phyloP scores from a whole-genome alignment of 2,113 vertebrate species.

The Ammodytes marinus region DNA sequence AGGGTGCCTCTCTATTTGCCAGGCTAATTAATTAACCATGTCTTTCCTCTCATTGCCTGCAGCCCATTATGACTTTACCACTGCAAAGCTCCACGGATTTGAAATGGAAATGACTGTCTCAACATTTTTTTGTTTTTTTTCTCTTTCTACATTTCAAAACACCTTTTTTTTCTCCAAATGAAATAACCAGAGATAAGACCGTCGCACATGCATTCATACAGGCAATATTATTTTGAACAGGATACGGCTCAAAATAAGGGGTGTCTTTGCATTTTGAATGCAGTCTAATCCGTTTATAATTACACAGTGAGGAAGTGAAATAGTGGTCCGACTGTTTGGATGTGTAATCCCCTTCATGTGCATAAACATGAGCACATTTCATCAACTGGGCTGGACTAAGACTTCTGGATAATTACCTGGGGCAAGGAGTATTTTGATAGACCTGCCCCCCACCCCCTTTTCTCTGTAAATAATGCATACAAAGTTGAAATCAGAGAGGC shows the following conservation, averaged over 20 bases:
- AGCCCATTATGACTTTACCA: slow-evolving; percentile 89
- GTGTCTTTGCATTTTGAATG: slow-evolving; percentile 77
- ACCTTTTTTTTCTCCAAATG: slow-evolving; percentile 43
- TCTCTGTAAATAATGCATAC: slow-evolving; percentile 86
- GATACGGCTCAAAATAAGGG: slow-evolving; percentile 71
- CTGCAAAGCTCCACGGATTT: slow-evolving; percentile 71
- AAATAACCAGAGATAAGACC: slow-evolving; percentile 66
- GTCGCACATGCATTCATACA: slow-evolving; percentile 51
- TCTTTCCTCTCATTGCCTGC: slow-evolving; percentile 88
- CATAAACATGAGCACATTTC: slow-evolving; percentile 94
- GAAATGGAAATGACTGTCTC: slow-evolving; percentile 63
- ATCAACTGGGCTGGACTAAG: slow-evolving; percentile 73
- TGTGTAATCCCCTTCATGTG: slow-evolving; percentile 90
- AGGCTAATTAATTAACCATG: slow-evolving; percentile 97
- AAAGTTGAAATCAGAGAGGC: slow-evolving; percentile 85
- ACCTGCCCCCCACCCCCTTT: slow-evolving; percentile 49
- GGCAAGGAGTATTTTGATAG: slow-evolving; percentile 71
- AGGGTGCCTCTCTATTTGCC: slow-evolving; percentile 90
- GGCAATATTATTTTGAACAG: slow-evolving; percentile 73
- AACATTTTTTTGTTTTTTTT: slow-evolving; percentile 31
- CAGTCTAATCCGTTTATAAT: slow-evolving; percentile 84
- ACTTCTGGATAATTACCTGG: slow-evolving; percentile 81
- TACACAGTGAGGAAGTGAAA: slow-evolving; percentile 77
- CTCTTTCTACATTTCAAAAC: slow-evolving; percentile 43
- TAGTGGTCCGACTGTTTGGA: slow-evolving; percentile 76